Percentiles rank a stretch among this genome's conserved stretches.
phyloP scores from a whole-genome alignment of 2,888 invertebrate species.

The Lasioglossum calceatum region DNA sequence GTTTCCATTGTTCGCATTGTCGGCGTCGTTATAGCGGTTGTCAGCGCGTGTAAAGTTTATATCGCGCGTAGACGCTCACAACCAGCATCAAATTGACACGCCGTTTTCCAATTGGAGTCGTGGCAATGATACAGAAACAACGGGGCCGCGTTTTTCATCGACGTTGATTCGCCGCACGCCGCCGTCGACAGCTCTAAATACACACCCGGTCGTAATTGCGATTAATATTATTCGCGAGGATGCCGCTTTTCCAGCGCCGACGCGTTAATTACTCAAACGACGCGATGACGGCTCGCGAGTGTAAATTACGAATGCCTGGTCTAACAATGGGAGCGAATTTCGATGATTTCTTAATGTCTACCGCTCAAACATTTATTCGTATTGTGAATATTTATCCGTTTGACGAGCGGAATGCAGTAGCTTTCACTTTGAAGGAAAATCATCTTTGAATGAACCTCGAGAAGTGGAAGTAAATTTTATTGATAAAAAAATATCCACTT shows the following conservation, averaged over 20 bases:
- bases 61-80: slow-evolving; percentile 23
- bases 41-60: slow-evolving; percentile 43
- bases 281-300: neutral
- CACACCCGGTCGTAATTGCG: neutral
- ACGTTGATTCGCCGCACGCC: neutral
- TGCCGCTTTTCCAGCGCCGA: neutral
- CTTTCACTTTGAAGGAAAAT: neutral
- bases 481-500: too few relatives aligned
- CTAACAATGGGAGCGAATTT: neutral
- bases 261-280: neutral
- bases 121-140: slow-evolving; percentile 38
- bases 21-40: slow-evolving; percentile 39
- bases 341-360: neutral
- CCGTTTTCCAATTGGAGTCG: slow-evolving; percentile 37
- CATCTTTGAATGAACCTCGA: neutral
- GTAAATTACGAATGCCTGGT: neutral
- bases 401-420: neutral
- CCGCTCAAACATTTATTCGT: neutral
- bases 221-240: neutral
- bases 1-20: slow-evolving; percentile 52
- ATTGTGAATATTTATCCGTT: neutral
- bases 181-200: neutral
- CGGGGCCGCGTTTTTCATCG: slow-evolving; percentile 28
- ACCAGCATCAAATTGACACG: slow-evolving; percentile 41
- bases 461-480: too few relatives aligned